phyloP scores from a whole-genome alignment of 2,797 vertebrate genomes.

The Scarus forsteni region DNA sequence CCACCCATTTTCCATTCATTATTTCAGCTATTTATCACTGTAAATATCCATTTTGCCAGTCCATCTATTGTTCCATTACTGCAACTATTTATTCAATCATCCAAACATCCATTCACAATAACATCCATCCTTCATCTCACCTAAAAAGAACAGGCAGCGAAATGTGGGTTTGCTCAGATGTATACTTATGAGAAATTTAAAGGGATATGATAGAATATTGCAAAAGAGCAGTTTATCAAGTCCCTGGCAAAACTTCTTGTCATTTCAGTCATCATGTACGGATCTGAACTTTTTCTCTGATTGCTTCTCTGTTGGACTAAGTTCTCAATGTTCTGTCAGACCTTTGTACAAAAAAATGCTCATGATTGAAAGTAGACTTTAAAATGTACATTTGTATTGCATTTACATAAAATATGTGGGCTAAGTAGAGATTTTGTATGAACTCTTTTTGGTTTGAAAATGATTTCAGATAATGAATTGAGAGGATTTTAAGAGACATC shows the following conservation, averaged over 20 bases:
- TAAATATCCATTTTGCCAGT: too few species aligned
- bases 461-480: not conserved
- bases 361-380: constrained; percentile 10
- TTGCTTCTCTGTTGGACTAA: constrained; percentile 8
- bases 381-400: not conserved
- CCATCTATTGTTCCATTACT: too few species aligned
- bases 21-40: too few species aligned
- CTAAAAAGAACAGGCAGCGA: not conserved
- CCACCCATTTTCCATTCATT: too few species aligned
- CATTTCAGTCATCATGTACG: constrained; percentile 23
- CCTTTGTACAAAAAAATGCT: constrained; percentile 22
- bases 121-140: too few species aligned
- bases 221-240: constrained; percentile 29
- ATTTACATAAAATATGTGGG: constrained; percentile 12
- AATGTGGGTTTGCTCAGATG: constrained; percentile 13
- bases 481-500: not conserved
- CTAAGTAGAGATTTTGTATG: not conserved
- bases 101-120: too few species aligned
- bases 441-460: too few species aligned
- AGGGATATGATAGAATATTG: constrained; percentile 23
- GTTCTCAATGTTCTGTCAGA: constrained; percentile 34
- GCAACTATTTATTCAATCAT: too few species aligned
- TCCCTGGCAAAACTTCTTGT: constrained; percentile 5
- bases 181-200: constrained; percentile 11
- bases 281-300: constrained; percentile 7